Conservation (phyloP, 2,888 invertebrate genomes). For the Mystacides longicornis region DNA sequence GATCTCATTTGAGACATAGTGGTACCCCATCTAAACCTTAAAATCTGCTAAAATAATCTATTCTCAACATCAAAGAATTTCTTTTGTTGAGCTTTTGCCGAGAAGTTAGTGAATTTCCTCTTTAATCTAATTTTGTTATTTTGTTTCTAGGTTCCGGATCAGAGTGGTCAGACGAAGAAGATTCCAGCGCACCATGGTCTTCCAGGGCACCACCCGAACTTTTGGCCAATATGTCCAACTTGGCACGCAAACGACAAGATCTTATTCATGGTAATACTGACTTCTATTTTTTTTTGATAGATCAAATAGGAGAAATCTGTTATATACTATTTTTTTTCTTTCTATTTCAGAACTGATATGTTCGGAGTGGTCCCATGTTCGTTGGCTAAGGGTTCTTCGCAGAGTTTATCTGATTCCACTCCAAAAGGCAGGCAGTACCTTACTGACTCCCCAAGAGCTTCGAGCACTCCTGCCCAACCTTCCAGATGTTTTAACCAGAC, state of each 20-base stretch:
- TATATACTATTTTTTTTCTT: background rate
- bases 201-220: conserved; percentile 40
- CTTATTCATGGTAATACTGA: conserved; percentile 41
- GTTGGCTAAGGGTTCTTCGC: conserved; percentile 79
- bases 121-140: background rate
- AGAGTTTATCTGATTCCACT: conserved; percentile 77
- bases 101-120: too few species aligned
- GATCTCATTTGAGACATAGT: too few species aligned
- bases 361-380: conserved; percentile 82
- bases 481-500: conserved; percentile 60
- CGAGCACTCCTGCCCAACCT: conserved; percentile 78
- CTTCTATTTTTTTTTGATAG: conserved; percentile 30
- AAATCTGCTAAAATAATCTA: too few species aligned
- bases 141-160: conserved; percentile 37
- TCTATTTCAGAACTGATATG: conserved; percentile 57
- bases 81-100: too few species aligned
- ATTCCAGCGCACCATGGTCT: conserved; percentile 41
- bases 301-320: too few species aligned
- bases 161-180: conserved; percentile 44
- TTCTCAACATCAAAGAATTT: too few species aligned
- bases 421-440: conserved; percentile 47
- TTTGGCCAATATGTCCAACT: conserved; percentile 36
- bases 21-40: too few species aligned
- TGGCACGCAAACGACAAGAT: conserved; percentile 43
- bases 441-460: conserved; percentile 68